Conservation (phyloP, 2,113 vertebrate genomes). For the Chamaea fasciata region DNA sequence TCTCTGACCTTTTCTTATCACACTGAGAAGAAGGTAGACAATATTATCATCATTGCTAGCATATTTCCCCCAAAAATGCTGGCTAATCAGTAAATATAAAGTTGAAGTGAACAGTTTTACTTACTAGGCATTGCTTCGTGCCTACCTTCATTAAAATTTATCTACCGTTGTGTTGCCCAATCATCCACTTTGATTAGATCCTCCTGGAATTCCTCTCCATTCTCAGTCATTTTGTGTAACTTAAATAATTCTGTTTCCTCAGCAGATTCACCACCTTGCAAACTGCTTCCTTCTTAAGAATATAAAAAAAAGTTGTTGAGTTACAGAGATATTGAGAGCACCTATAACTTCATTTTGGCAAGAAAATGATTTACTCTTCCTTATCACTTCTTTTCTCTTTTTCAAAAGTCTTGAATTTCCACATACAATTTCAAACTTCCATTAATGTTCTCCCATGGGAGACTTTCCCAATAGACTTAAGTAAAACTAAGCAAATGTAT, state of each 20-base stretch:
- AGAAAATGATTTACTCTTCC: background rate
- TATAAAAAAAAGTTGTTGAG: conserved; percentile 19
- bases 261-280: conserved; percentile 30
- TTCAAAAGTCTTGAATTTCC: background rate
- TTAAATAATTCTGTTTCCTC: conserved; percentile 61
- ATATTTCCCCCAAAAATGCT: background rate
- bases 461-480: background rate
- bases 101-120: conserved; percentile 34
- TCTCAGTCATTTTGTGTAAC: conserved; percentile 45
- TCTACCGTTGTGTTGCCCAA: conserved; percentile 20
- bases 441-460: background rate
- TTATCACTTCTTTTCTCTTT: conserved; percentile 5
- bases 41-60: background rate
- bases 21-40: background rate
- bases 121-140: conserved; percentile 10
- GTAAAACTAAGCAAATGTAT: background rate
- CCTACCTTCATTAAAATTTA: conserved; percentile 70
- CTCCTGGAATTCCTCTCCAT: conserved; percentile 63
- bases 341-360: conserved; percentile 2
- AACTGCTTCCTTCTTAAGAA: conserved; percentile 29
- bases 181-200: conserved; percentile 67
- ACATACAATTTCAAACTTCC: background rate
- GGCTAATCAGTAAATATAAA: conserved; percentile 22
- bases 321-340: conserved; percentile 24
- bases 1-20: background rate